These are phyloP conservation scores for Porites divaricata DNA, from an alignment of 92 coral and sea anemone genomes.

Conservation along the genomic window DNA sequence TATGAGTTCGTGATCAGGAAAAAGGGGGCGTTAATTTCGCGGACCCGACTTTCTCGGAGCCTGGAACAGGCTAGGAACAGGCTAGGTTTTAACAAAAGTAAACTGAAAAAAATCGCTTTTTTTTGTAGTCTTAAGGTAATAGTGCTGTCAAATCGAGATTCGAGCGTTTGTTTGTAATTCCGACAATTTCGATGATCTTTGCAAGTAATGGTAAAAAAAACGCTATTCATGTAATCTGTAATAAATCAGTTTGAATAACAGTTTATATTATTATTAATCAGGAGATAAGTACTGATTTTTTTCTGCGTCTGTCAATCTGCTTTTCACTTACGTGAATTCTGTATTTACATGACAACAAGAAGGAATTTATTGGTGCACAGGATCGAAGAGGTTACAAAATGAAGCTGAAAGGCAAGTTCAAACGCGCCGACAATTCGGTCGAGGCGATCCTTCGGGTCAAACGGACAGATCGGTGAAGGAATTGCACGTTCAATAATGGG, in stretches of 20 bases:
- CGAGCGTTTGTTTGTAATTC: constrained; percentile 4
- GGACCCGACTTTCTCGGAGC: no score
- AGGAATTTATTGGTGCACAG: constrained; percentile 36
- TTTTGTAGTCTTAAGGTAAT: background rate
- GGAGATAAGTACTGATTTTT: constrained; percentile 3
- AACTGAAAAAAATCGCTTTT: no score
- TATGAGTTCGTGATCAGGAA: no score
- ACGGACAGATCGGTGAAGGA: constrained; percentile 4
- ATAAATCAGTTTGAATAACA: background rate
- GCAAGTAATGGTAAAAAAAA: background rate
- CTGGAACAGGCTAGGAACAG: no score
- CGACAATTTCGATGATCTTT: background rate
- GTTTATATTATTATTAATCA: background rate
- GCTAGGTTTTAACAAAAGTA: no score
- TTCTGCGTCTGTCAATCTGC: constrained; percentile 17
- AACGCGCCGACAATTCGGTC: constrained; percentile 22
- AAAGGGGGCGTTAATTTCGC: no score
- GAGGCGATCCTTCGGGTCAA: background rate
- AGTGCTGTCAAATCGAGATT: background rate
- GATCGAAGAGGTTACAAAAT: constrained; percentile 21
- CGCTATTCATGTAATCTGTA: background rate
- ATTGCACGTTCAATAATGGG: constrained; percentile 73
- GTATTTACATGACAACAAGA: constrained; percentile 35
- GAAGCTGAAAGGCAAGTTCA: constrained; percentile 16
- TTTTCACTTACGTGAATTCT: constrained; percentile 6